Conservation (phyloP, 2,888 invertebrate genomes). For the Idaea straminata region DNA sequence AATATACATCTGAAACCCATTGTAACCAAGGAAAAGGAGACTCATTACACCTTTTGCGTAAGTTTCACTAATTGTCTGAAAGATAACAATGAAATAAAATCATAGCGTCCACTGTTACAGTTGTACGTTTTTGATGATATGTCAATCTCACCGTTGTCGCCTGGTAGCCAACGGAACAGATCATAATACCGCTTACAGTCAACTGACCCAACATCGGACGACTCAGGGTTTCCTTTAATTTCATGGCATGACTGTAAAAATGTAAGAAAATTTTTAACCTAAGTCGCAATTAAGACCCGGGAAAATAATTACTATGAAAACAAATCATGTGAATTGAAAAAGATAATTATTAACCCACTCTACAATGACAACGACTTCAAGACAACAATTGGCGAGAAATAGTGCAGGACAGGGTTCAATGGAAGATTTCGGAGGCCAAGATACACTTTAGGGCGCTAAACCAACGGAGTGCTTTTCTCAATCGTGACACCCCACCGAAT, state of each 20-base stretch:
- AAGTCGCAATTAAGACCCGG: too few species aligned
- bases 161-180: constrained; percentile 66
- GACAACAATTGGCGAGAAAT: too few species aligned
- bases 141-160: constrained; percentile 53
- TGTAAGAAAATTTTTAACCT: neutral
- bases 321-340: too few species aligned
- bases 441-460: too few species aligned
- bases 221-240: constrained; percentile 53
- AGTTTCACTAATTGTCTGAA: constrained; percentile 53
- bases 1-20: constrained; percentile 57
- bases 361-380: too few species aligned
- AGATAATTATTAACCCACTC: too few species aligned
- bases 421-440: too few species aligned
- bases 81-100: constrained; percentile 16
- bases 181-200: constrained; percentile 56
- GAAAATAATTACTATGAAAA: too few species aligned
- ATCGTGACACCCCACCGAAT: too few species aligned
- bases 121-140: constrained; percentile 7
- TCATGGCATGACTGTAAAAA: constrained; percentile 48
- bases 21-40: constrained; percentile 61
- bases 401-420: too few species aligned
- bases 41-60: constrained; percentile 56
- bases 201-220: constrained; percentile 65
- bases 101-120: neutral
- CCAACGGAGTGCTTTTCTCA: too few species aligned